Conservation (phyloP, 2,797 vertebrate genomes). For the Tympanoctomys barrerae region DNA sequence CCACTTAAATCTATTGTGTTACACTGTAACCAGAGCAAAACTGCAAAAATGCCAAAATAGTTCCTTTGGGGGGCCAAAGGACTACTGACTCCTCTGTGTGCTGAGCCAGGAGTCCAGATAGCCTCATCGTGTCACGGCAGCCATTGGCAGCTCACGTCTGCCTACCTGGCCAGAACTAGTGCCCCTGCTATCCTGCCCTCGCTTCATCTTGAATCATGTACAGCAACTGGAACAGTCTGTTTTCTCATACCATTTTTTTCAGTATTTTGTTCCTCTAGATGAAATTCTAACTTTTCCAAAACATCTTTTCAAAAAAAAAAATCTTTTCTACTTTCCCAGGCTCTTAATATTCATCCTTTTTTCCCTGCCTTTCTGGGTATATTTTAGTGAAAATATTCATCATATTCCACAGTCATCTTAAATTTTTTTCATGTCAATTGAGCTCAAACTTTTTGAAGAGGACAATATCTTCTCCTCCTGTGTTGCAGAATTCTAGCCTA, state of each 20-base stretch:
- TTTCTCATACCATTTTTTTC: not conserved
- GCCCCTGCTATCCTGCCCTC: not conserved
- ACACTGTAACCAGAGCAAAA: not conserved
- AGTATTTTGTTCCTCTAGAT: not conserved
- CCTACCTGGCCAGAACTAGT: not conserved
- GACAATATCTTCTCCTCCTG: not conserved
- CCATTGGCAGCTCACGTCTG: not conserved
- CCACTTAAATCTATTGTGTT: not conserved
- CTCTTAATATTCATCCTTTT: not conserved
- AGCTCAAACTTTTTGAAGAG: not conserved
- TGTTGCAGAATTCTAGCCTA: not conserved
- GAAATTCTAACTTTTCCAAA: not conserved
- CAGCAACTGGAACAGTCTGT: not conserved
- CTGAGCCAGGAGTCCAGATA: not conserved
- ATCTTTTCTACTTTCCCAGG: not conserved
- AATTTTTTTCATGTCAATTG: not conserved
- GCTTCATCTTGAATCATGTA: not conserved
- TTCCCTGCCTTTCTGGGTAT: not conserved
- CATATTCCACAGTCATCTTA: not conserved
- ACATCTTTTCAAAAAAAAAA: not conserved
- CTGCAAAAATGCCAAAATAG: not conserved
- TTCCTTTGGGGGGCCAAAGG: not conserved
- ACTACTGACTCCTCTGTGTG: not conserved
- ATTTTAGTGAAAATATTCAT: not conserved
- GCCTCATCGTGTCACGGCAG: not conserved